Evolutionary conservation across 2,888 invertebrate genomes (phyloP), one percentile per base, ranked within the genome.

Genomic region (Lacanobia wlatinum): DNA sequence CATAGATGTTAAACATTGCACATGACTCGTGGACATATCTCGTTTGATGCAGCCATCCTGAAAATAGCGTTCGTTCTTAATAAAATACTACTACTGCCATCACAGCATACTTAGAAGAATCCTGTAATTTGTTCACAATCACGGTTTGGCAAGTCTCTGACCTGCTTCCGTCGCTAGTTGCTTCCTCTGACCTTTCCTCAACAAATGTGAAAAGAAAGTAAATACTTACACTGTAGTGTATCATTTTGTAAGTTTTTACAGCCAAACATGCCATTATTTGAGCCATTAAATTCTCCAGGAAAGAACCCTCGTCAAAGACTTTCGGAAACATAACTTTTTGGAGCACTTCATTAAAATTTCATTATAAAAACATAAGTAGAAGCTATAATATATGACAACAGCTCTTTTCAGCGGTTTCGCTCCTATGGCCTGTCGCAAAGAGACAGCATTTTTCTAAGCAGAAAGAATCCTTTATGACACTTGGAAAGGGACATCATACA

Each of bases 231-330:
- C 63, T 80, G 69, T 69, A 75, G 48, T 65, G 61, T 65, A 28
- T 62, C 43, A 77, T 82, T 82, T 82, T 82, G 78, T 82, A 46
- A 82, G 59, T 77, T 62, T 77, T 70, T 67, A 61, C 55, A 64
- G 16, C 34, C 40, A 50, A 82, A 55, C 82, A 78, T 67, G 78
- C 72, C 48, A 82, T 78, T 78, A 64, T 46, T 55, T 53, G 43
- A 56, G 77, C 46, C 64, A 81, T 78, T 78, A 70, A 65, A 18
- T 64, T 58, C 56, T 56, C 46, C 53, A 68, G 81, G 56, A 61
- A 81, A 55, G 40, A 23, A 46, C 23, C 38, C 8, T 50, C n/a
- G 8, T n/a, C 48, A 34, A 10, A 28, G 34, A 21, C 48, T 48
- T 53, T 61, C 60, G 48, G 55, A 52, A 65, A 70, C 53, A 56